Conservation (phyloP, 2,888 invertebrate species). For the Syrphus vitripennis region DNA sequence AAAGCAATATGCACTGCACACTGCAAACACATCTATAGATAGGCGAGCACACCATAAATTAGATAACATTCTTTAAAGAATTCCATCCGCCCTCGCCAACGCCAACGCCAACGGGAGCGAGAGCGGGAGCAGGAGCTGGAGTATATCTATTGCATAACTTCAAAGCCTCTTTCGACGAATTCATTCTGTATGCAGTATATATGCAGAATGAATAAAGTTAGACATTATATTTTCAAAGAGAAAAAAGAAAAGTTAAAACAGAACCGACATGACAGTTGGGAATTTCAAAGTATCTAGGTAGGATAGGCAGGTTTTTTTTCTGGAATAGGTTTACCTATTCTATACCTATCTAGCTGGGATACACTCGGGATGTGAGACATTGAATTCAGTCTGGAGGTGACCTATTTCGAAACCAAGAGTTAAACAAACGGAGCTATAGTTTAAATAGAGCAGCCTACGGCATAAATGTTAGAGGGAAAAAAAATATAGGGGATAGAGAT, state of each 20-base stretch:
- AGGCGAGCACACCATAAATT: constrained; percentile 48
- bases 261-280: constrained; percentile 49
- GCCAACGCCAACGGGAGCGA: constrained; percentile 30
- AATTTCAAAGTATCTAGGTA: constrained; percentile 24
- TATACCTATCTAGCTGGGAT: neutral
- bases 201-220: constrained; percentile 48
- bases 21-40: neutral
- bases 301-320: neutral
- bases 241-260: constrained; percentile 22
- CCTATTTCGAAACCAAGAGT: neutral
- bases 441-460: neutral
- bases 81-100: constrained; percentile 34
- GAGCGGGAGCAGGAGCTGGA: neutral
- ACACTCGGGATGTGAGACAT: neutral
- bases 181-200: constrained; percentile 24
- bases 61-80: constrained; percentile 62
- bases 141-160: constrained; percentile 56
- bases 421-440: neutral
- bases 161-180: constrained; percentile 34
- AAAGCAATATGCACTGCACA: constrained; percentile 38
- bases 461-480: neutral
- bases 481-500: neutral
- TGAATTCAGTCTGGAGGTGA: constrained; percentile 15
- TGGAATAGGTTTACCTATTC: neutral
- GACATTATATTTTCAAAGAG: constrained; percentile 13